A percentile compares a stretch with the other conserved stretches of the same genome.
These are phyloP conservation scores for Drosophila suzukii DNA, from an alignment of 1,140 invertebrate genomes.

Conservation along the genomic window DNA sequence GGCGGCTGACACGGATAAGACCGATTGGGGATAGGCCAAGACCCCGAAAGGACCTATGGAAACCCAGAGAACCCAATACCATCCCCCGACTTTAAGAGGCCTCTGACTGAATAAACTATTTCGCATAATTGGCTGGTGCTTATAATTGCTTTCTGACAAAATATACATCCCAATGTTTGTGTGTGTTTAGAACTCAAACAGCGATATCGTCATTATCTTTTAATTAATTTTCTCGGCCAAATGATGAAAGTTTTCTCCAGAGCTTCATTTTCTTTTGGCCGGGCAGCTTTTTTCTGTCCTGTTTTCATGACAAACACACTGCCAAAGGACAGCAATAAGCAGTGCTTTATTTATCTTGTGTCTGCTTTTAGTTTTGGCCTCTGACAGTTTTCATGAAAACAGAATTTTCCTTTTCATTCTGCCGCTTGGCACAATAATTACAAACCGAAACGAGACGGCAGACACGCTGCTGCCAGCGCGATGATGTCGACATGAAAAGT, in stretches of 20 bases:
- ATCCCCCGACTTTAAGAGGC: conserved; percentile 2
- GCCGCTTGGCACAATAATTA: conserved; percentile 59
- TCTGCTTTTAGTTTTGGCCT: conserved; percentile 66
- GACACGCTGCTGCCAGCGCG: conserved; percentile 5
- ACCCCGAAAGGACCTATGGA: not conserved
- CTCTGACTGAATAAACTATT: conserved; percentile 18
- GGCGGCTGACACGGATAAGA: conserved; percentile 27
- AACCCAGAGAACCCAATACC: not conserved
- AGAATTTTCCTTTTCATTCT: conserved; percentile 54
- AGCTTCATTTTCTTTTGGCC: conserved; percentile 36
- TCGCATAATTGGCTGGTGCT: conserved; percentile 50
- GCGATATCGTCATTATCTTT: conserved; percentile 76
- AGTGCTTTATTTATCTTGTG: conserved; percentile 58
- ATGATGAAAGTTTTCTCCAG: conserved; percentile 54
- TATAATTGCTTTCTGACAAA: conserved; percentile 48
- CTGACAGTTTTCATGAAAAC: conserved; percentile 58
- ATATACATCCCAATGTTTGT: conserved; percentile 28
- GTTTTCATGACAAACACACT: conserved; percentile 44
- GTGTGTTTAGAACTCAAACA: conserved; percentile 39
- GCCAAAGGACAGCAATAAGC: conserved; percentile 51
- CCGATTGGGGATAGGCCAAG: conserved; percentile 20
- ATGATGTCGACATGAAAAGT: conserved; percentile 49
- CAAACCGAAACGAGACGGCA: conserved; percentile 27
- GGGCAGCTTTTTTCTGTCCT: conserved; percentile 17
- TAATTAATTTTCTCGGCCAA: conserved; percentile 73